phyloP scores from a whole-genome alignment of 2,113 vertebrate species.

The Otis tarda region DNA sequence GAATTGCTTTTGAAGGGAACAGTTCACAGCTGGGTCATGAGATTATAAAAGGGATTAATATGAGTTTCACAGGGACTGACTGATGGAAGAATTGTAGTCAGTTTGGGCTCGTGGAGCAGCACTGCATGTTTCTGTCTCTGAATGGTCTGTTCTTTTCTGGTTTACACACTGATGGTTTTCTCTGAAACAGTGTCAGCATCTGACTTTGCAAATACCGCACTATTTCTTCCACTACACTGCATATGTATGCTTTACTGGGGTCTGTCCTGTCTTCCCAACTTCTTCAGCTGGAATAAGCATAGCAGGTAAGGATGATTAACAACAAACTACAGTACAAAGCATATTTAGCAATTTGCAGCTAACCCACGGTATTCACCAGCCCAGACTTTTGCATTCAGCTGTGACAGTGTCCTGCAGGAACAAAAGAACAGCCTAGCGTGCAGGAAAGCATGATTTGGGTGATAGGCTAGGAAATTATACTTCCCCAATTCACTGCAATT shows the following conservation, averaged over 20 bases:
- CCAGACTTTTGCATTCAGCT: not conserved
- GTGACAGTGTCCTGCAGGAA: not conserved
- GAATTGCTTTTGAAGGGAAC: constrained; percentile 32
- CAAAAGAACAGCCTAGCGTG: not conserved
- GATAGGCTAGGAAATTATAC: not conserved
- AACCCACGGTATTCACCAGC: not conserved
- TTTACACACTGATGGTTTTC: not conserved
- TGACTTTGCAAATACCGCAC: not conserved
- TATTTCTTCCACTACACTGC: not conserved
- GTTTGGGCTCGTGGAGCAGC: not conserved
- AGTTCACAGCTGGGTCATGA: constrained; percentile 37
- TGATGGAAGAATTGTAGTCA: not conserved
- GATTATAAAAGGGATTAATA: not conserved
- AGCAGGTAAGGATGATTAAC: not conserved
- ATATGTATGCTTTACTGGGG: not conserved
- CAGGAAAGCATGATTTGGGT: not conserved
- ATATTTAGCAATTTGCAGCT: not conserved
- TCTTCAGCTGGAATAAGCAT: not conserved
- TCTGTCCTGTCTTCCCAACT: not conserved
- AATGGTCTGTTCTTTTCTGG: not conserved
- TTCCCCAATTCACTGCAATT: not conserved
- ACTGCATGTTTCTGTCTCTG: not conserved
- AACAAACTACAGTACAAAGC: not conserved
- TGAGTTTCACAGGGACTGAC: not conserved
- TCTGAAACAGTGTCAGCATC: not conserved